These are phyloP conservation scores for Aix galericulata DNA, from an alignment of 2,113 vertebrate genomes.

Conservation along the genomic window DNA sequence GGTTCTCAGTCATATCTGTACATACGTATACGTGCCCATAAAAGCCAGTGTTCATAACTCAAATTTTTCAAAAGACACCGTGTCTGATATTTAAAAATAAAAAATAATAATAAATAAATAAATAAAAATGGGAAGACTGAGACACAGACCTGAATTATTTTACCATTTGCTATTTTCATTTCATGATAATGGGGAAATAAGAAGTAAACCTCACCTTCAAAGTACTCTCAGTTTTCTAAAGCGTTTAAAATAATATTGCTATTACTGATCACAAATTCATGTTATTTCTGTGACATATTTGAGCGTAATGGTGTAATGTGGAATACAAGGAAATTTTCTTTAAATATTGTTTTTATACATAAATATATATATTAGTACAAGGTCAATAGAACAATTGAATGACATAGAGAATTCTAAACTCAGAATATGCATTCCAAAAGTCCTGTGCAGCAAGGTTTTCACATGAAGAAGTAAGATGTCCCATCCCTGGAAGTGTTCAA, in stretches of 20 bases:
- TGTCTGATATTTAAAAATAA: neutral
- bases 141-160: accelerated
- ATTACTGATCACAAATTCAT: neutral
- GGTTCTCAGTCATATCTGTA: neutral
- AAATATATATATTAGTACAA: neutral
- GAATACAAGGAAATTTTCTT: neutral
- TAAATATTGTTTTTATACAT: neutral
- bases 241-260: neutral
- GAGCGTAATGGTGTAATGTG: neutral
- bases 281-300: neutral
- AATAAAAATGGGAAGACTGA: neutral
- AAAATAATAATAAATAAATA: too few species aligned
- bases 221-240: neutral
- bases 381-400: neutral
- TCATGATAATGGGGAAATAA: neutral
- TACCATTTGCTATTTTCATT: neutral
- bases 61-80: neutral
- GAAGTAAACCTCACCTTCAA: neutral
- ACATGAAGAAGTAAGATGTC: neutral
- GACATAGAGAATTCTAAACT: neutral
- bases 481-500: neutral
- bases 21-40: accelerated
- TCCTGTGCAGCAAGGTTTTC: neutral
- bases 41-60: neutral
- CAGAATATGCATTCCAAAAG: neutral